Evolutionary conservation across 2,888 invertebrate species (phyloP).

Genomic region (Prenolepis imparis): DNA sequence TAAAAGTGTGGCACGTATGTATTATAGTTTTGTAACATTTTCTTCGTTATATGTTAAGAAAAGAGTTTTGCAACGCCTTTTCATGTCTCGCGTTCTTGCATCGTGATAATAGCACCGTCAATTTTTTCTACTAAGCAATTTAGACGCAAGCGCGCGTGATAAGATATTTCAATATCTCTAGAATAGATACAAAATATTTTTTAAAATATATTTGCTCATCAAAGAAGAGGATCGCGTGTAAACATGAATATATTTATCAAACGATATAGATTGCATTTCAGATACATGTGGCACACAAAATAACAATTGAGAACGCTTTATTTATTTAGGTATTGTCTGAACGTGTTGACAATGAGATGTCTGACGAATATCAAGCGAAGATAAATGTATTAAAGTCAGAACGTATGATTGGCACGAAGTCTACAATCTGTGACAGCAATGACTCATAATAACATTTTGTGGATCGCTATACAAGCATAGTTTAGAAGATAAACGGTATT

Average conservation of each 20-base stretch:
- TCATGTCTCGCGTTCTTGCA: constrained; percentile 15
- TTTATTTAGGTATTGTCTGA: not conserved
- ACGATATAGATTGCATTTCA: not conserved
- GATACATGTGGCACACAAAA: not conserved
- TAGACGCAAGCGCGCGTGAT: not conserved
- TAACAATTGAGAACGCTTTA: not conserved
- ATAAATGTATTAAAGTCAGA: constrained; percentile 35
- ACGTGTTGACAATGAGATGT: not conserved
- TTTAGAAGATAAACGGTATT: constrained; percentile 44
- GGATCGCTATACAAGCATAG: constrained; percentile 25
- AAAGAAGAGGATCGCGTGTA: not conserved
- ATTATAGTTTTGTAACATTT: constrained; percentile 23
- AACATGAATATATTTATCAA: not conserved
- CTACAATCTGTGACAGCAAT: constrained; percentile 38
- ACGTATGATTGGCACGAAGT: constrained; percentile 53
- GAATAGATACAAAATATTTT: not conserved
- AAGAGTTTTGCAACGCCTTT: constrained; percentile 35
- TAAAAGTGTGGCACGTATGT: constrained; percentile 19
- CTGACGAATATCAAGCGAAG: constrained; percentile 41
- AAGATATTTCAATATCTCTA: not conserved
- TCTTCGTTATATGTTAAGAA: constrained; percentile 20
- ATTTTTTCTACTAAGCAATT: not conserved
- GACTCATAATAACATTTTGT: constrained; percentile 52
- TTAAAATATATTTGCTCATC: constrained; percentile 6
- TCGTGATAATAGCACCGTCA: constrained; percentile 3